These are phyloP conservation scores for Probaryconus sp. DNA, from an alignment of 1,140 invertebrate genomes.

Conservation along the genomic window DNA sequence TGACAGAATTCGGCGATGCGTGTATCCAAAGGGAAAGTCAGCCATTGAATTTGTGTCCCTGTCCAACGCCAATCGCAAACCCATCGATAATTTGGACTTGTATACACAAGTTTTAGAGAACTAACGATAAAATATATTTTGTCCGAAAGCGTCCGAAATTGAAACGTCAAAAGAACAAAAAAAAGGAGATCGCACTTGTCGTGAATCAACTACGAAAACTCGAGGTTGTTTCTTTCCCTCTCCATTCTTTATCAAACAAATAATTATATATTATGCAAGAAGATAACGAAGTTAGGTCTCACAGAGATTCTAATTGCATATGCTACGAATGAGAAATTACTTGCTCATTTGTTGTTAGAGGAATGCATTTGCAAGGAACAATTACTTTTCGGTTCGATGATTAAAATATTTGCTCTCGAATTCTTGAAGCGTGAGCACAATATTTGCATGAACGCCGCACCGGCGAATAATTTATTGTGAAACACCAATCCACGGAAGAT, in stretches of 20 bases:
- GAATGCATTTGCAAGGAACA: slow-evolving; percentile 27
- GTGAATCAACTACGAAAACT: too few relatives aligned
- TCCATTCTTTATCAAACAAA: slow-evolving; percentile 10
- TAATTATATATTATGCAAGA: slow-evolving; percentile 30
- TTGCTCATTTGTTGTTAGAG: slow-evolving; percentile 24
- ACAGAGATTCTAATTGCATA: slow-evolving; percentile 24
- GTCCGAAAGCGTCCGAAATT: neutral
- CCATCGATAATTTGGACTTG: slow-evolving; percentile 43
- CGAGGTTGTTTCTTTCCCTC: too few relatives aligned
- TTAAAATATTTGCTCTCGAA: slow-evolving; percentile 48
- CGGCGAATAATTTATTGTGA: slow-evolving; percentile 36
- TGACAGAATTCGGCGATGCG: slow-evolving; percentile 55
- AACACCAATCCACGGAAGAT: slow-evolving; percentile 17
- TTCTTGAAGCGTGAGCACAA: slow-evolving; percentile 32
- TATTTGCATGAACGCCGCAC: slow-evolving; percentile 29
- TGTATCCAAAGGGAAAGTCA: slow-evolving; percentile 52
- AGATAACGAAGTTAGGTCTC: slow-evolving; percentile 3
- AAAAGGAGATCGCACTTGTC: too few relatives aligned
- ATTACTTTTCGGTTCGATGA: slow-evolving; percentile 46
- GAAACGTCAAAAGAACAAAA: neutral
- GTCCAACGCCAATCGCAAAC: slow-evolving; percentile 40
- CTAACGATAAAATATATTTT: slow-evolving; percentile 4
- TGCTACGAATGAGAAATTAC: slow-evolving; percentile 20
- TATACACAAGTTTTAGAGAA: slow-evolving; percentile 22
- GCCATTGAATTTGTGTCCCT: slow-evolving; percentile 35